phyloP scores from a whole-genome alignment of 2,888 invertebrate species.

The Hipparchia sbordonii region DNA sequence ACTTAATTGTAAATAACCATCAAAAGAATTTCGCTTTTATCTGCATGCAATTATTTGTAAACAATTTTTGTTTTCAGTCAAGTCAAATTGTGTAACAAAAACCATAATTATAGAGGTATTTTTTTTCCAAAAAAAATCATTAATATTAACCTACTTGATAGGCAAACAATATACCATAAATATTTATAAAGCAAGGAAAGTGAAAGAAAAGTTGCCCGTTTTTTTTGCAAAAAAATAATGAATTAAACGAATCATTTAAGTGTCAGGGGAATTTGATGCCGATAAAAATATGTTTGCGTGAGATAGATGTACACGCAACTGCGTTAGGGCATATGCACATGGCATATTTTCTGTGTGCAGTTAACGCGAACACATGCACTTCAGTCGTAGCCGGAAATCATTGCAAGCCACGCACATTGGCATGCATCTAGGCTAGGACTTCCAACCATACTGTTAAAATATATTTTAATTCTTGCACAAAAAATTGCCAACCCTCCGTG shows the following conservation, averaged over 20 bases:
- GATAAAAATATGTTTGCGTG: slow-evolving; percentile 32
- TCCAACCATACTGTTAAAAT: too few relatives aligned
- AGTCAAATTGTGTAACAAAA: not conserved
- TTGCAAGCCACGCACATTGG: too few relatives aligned
- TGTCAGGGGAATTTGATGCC: slow-evolving; percentile 15
- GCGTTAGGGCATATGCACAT: not conserved
- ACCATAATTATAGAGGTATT: not conserved
- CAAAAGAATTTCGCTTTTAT: too few relatives aligned
- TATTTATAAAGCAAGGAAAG: slow-evolving; percentile 12
- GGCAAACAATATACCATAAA: not conserved
- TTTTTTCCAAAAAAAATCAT: not conserved
- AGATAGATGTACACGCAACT: slow-evolving; percentile 25
- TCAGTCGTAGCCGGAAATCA: too few relatives aligned
- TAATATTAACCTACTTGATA: not conserved
- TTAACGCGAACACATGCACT: too few relatives aligned
- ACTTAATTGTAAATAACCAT: too few relatives aligned
- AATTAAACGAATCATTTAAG: slow-evolving; percentile 8
- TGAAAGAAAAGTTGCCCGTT: slow-evolving; percentile 10
- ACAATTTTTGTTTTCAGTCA: too few relatives aligned
- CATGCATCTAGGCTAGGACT: too few relatives aligned
- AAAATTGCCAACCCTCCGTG: too few relatives aligned
- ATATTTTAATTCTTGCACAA: too few relatives aligned
- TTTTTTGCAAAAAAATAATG: slow-evolving; percentile 16
- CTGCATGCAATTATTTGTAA: too few relatives aligned
- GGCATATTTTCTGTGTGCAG: not conserved